These are phyloP conservation scores for Eulemur coronatus DNA, from an alignment of 2,797 vertebrate genomes.

Conservation along the genomic window DNA sequence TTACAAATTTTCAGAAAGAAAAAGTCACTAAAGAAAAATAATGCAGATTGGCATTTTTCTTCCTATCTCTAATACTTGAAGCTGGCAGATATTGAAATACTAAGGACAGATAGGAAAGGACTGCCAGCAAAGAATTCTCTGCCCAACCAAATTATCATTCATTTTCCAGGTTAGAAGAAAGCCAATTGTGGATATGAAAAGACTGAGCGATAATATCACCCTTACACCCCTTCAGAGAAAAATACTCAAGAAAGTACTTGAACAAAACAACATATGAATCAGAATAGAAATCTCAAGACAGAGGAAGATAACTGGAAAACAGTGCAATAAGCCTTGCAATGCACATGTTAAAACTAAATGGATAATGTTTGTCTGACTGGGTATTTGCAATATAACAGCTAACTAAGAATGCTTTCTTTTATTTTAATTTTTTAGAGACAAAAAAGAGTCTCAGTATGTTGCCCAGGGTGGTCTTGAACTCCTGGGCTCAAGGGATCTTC, in stretches of 20 bases:
- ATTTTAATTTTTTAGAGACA: background rate
- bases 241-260: background rate
- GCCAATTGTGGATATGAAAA: background rate
- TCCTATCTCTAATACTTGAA: background rate
- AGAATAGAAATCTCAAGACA: constrained; percentile 10
- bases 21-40: constrained; percentile 1
- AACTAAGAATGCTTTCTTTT: background rate
- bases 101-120: background rate
- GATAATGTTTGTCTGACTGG: background rate
- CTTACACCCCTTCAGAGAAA: background rate
- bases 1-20: background rate
- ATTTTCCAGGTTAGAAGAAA: background rate
- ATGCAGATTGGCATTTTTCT: background rate
- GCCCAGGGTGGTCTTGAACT: background rate
- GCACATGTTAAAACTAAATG: background rate
- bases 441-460: background rate
- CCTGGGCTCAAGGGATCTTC: background rate
- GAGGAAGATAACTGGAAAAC: background rate
- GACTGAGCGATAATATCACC: background rate
- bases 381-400: constrained; percentile 5
- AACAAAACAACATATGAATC: constrained; percentile 7
- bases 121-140: background rate
- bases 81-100: background rate
- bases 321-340: background rate
- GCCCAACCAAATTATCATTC: background rate